Percentiles rank a stretch among this genome's conserved stretches.
Evolutionary conservation across 2,797 vertebrate species (phyloP).

Genomic region (Mallotus villosus): DNA sequence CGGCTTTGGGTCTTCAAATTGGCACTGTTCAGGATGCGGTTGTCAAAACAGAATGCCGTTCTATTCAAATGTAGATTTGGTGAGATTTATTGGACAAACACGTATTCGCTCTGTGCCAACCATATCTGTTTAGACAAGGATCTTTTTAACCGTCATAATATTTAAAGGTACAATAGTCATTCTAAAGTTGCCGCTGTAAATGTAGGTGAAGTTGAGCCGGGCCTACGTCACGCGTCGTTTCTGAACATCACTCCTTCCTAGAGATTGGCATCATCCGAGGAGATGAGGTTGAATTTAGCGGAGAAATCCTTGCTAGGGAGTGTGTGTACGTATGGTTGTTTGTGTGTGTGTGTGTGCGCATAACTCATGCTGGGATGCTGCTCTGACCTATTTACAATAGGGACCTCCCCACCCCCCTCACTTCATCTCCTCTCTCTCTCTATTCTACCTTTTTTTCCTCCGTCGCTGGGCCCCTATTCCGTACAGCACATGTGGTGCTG

Average conservation of each 20-base stretch:
- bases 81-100: too few relatives aligned
- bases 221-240: too few relatives aligned
- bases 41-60: too few relatives aligned
- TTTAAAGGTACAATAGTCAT: too few relatives aligned
- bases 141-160: too few relatives aligned
- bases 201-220: too few relatives aligned
- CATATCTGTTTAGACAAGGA: too few relatives aligned
- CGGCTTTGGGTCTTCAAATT: too few relatives aligned
- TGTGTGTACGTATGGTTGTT: neutral
- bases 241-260: neutral
- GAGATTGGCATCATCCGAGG: neutral
- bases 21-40: too few relatives aligned
- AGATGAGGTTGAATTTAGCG: neutral
- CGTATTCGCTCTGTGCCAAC: too few relatives aligned
- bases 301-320: neutral
- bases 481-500: slow-evolving; percentile 26
- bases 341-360: neutral
- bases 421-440: neutral
- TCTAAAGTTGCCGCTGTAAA: too few relatives aligned
- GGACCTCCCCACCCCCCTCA: neutral
- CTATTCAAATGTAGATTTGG: too few relatives aligned
- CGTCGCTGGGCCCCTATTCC: slow-evolving; percentile 62
- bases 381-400: slow-evolving; percentile 12
- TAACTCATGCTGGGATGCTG: neutral
- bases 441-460: slow-evolving; percentile 61